phyloP scores from a whole-genome alignment of 2,888 invertebrate species.

The Nebria salina region DNA sequence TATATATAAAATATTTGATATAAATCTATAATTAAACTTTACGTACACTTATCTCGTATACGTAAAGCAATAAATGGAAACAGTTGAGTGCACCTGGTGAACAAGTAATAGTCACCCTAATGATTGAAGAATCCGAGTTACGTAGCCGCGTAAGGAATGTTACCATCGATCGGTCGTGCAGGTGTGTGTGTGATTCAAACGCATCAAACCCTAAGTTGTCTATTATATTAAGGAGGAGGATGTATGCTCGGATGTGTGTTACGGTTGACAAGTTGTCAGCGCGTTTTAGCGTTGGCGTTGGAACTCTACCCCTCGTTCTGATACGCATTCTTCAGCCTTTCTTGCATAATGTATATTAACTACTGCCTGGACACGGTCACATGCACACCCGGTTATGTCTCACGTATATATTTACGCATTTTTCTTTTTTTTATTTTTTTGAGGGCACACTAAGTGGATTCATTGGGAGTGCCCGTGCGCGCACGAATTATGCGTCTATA shows the following conservation, averaged over 20 bases:
- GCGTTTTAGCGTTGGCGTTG: slow-evolving; percentile 13
- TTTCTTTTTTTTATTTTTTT: background rate
- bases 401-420: background rate
- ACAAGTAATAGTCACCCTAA: slow-evolving; percentile 1
- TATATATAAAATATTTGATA: too few species aligned
- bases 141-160: slow-evolving; percentile 14
- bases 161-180: background rate
- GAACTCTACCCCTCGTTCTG: background rate
- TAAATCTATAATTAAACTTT: background rate
- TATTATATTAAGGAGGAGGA: too few species aligned
- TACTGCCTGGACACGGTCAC: slow-evolving; percentile 31
- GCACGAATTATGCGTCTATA: too few species aligned
- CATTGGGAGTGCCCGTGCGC: slow-evolving; percentile 13
- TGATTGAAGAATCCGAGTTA: slow-evolving; percentile 17
- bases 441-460: slow-evolving; percentile 33
- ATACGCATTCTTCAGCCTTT: background rate
- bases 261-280: slow-evolving; percentile 2
- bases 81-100: slow-evolving; percentile 14
- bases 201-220: background rate
- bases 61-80: background rate
- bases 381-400: slow-evolving; percentile 4
- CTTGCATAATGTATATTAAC: slow-evolving; percentile 42
- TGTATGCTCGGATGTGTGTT: too few species aligned
- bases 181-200: background rate
- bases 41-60: background rate